Evolutionary conservation across 2,888 invertebrate species (phyloP).

Genomic region (Ametastegia equiseti): DNA sequence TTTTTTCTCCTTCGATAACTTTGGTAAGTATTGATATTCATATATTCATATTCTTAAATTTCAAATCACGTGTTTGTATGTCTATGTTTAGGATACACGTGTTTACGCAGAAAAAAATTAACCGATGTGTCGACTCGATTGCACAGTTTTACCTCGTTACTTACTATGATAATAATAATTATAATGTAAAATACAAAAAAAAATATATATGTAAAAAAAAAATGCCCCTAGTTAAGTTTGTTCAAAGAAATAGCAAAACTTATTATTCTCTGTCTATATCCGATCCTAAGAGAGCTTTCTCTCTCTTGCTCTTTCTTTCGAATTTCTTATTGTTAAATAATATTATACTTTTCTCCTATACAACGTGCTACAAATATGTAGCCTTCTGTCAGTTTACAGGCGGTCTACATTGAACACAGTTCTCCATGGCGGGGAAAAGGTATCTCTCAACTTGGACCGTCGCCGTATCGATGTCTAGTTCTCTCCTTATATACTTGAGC

Average conservation of each 20-base stretch:
- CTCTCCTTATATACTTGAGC: conserved; percentile 73
- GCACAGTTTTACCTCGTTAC: background rate
- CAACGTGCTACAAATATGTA: conserved; percentile 15
- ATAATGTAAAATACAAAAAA: background rate
- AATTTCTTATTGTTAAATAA: background rate
- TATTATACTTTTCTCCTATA: no score
- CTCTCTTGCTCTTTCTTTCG: background rate
- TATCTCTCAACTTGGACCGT: conserved; percentile 79
- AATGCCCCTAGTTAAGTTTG: background rate
- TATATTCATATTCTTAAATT: no score
- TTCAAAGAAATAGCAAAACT: background rate
- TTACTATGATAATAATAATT: background rate
- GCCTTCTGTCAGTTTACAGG: conserved; percentile 59
- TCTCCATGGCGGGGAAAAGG: conserved; percentile 71
- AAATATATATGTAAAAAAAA: no score
- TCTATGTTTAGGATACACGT: no score
- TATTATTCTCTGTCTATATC: background rate
- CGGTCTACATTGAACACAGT: conserved; percentile 68
- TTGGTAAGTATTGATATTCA: background rate
- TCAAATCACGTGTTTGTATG: no score
- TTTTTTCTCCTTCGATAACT: background rate
- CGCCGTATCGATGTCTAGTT: conserved; percentile 75
- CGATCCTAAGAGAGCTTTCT: no score
- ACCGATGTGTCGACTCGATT: background rate
- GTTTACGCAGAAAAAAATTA: background rate